phyloP scores from a whole-genome alignment of 2,797 vertebrate genomes.

The Diplodus puntazzo region DNA sequence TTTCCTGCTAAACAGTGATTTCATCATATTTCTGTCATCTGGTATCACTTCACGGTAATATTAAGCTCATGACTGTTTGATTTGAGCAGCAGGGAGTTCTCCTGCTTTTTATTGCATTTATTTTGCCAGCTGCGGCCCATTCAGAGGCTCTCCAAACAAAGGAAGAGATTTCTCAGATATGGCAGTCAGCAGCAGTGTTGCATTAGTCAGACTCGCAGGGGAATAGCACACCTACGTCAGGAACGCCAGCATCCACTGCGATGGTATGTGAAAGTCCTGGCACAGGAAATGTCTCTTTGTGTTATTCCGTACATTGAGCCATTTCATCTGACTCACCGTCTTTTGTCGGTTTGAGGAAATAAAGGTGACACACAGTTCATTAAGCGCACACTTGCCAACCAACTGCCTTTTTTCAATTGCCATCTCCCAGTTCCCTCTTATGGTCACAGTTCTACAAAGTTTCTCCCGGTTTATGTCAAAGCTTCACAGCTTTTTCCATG shows the following conservation, averaged over 20 bases:
- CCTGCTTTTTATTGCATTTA: slow-evolving; percentile 34
- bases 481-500: no score
- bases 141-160: slow-evolving; percentile 34
- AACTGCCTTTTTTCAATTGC: no score
- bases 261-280: neutral
- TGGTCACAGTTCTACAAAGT: no score
- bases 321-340: neutral
- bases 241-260: neutral
- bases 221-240: slow-evolving; percentile 3
- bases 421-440: no score
- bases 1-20: neutral
- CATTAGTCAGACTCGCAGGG: slow-evolving; percentile 21
- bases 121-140: slow-evolving; percentile 14
- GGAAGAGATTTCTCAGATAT: slow-evolving; percentile 30
- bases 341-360: neutral
- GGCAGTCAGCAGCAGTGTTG: slow-evolving; percentile 20
- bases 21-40: slow-evolving; percentile 6
- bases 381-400: no score
- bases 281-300: neutral
- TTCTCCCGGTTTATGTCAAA: no score
- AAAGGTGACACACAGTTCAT: no score
- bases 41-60: neutral
- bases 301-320: neutral
- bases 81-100: slow-evolving; percentile 15
- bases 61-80: slow-evolving; percentile 4